Conservation (phyloP, 2,113 vertebrate genomes). For the Cephalopterus ornatus region DNA sequence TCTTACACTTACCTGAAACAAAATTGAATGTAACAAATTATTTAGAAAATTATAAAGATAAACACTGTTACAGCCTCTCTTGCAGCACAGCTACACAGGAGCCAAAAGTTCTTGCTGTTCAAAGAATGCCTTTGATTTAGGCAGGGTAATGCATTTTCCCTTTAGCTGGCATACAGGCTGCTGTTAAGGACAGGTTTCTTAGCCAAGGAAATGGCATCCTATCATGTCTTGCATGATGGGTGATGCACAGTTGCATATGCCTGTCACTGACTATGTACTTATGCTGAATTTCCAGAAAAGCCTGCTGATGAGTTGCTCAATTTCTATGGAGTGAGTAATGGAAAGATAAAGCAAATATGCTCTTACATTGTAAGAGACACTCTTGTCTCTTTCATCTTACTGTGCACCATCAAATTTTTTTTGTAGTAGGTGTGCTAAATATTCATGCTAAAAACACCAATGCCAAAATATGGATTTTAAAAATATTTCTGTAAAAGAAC, state of each 20-base stretch:
- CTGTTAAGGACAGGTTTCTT: not conserved
- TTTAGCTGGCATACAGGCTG: not conserved
- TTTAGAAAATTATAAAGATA: not conserved
- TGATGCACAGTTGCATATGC: not conserved
- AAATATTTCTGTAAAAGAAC: not conserved
- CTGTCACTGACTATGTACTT: not conserved
- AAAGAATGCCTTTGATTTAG: not conserved
- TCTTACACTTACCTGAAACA: not conserved
- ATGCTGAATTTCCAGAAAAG: not conserved
- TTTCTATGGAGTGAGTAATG: not conserved
- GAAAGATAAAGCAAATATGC: not conserved
- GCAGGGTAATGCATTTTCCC: not conserved
- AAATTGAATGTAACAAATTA: not conserved
- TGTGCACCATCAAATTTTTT: not conserved
- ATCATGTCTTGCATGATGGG: not conserved
- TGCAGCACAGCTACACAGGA: not conserved
- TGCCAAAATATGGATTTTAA: not conserved
- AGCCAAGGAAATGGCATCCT: not conserved
- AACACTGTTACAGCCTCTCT: not conserved
- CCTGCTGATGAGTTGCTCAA: not conserved
- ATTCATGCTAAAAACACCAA: not conserved
- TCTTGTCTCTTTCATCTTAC: not conserved
- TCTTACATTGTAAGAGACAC: not conserved
- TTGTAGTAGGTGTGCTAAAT: not conserved
- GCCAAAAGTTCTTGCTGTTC: not conserved